phyloP scores from a whole-genome alignment of 2,113 vertebrate species.

The Tragelaphus scriptus region DNA sequence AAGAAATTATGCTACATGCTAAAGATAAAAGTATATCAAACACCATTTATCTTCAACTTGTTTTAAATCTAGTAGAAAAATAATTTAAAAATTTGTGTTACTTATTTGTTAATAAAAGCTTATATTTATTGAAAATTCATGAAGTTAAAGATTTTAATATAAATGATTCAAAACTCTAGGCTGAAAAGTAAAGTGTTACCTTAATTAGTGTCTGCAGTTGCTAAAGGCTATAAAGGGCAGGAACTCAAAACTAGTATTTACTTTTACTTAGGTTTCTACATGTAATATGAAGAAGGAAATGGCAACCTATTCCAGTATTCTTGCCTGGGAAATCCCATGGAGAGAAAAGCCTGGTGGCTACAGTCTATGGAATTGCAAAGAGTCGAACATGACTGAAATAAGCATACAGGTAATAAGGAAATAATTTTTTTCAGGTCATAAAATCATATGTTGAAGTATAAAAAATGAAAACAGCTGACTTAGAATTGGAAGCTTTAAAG shows the following conservation, averaged over 20 bases:
- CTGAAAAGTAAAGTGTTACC: background rate
- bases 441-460: background rate
- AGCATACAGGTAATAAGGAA: background rate
- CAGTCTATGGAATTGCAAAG: background rate
- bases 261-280: constrained; percentile 13
- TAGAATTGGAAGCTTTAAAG: background rate
- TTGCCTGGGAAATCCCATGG: background rate
- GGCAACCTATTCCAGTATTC: background rate
- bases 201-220: background rate
- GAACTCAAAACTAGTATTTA: constrained; percentile 14
- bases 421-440: background rate
- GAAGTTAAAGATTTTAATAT: background rate
- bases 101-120: background rate
- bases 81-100: background rate
- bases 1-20: background rate
- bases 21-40: background rate
- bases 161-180: background rate
- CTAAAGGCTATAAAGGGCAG: background rate
- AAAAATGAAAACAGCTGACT: background rate
- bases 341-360: background rate
- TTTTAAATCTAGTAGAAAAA: background rate
- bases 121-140: background rate
- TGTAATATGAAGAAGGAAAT: background rate
- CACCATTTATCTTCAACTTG: background rate
- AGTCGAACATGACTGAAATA: background rate